Evolutionary conservation across 2,797 vertebrate genomes (phyloP).

Genomic region (Sebastes matsubarae): DNA sequence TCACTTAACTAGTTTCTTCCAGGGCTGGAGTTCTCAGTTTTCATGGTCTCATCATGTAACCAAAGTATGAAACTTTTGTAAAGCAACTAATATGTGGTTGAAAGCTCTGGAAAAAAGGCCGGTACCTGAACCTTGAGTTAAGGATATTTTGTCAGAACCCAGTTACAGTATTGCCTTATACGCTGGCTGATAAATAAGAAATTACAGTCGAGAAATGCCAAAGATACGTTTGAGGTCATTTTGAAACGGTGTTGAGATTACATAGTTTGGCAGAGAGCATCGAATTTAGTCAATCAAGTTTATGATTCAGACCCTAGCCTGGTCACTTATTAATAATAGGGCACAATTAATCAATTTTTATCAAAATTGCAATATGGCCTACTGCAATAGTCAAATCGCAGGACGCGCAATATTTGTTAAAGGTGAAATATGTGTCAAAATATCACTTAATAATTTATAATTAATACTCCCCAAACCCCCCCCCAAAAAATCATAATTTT

Average conservation of each 20-base stretch:
- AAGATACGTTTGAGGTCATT: not conserved
- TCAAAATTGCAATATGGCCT: too few species aligned
- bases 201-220: not conserved
- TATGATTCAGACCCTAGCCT: not conserved
- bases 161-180: not conserved
- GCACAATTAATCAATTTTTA: too few species aligned
- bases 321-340: too few species aligned
- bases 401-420: too few species aligned
- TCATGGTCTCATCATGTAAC: not conserved
- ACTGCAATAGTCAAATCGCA: too few species aligned
- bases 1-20: not conserved
- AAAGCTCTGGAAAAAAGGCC: not conserved
- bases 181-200: not conserved
- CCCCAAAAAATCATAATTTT: too few species aligned
- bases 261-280: not conserved
- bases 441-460: too few species aligned
- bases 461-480: too few species aligned
- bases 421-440: accelerated
- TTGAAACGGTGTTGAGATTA: not conserved
- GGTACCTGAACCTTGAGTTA: not conserved
- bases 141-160: not conserved
- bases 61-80: not conserved
- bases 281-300: not conserved
- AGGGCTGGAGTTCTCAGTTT: not conserved
- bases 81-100: not conserved